Evolutionary conservation across 2,797 vertebrate species (phyloP), one percentile per base, ranked within the genome.

Genomic region (Sebastolobus altivelis): DNA sequence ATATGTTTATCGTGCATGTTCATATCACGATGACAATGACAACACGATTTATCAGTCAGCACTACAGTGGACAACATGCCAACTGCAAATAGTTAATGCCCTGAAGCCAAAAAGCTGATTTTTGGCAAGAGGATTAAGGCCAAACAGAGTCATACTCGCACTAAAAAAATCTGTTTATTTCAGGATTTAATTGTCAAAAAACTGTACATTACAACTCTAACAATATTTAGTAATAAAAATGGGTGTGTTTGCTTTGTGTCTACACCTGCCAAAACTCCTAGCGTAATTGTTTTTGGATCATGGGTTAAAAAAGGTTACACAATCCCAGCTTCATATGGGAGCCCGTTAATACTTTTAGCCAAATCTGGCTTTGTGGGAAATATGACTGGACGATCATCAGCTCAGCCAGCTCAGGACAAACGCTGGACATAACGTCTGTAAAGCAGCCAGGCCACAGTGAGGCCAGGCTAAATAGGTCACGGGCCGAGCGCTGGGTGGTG

Each of bases 331-430:
- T 86, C 71, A 62, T 65, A 68, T 65, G 72, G 81, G 62, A 80
- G 69, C 72, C 66, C 27, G 73, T 72, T 79, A 75, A 84, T 72
- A 81, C 85, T 86, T 79, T 87, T 69, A 84, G 77, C 81, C 79
- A 90, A 93, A 92, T 90, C 90, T 90, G 90, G 88, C 84, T 90
- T 83, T 88, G 79, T 62, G 35, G 40, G 67, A 80, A 86, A 87
- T 78, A 65, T 86, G 87, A 56, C 66, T 56, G 79, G 65, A 73
- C 77, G 75, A 35, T 81, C 69, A 78, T 80, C 77, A 75, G 83
- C 81, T 87, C 69, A 82, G 80, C 59, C 75, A 86, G 83, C 79
- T 79, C 13, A 55, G 76, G 79, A 81, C 76, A 82, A 82, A 83
- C 69, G 20, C 54, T 81, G 74, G 62, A 37, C 83, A 87, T 70